phyloP scores from a whole-genome alignment of 92 coral and sea anemone genomes.

The Desmophyllum pertusum region DNA sequence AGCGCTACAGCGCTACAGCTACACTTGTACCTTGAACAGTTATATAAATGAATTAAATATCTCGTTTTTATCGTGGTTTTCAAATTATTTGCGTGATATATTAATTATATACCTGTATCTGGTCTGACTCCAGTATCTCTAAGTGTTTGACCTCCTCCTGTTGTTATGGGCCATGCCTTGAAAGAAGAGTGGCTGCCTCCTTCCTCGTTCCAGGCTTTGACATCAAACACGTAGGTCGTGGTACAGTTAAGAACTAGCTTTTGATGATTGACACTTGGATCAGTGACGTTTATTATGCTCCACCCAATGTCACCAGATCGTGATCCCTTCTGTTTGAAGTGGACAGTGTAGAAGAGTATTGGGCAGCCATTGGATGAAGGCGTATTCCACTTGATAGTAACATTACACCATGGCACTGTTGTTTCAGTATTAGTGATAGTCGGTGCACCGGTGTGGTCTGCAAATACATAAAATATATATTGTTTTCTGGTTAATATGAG shows the following conservation, averaged over 20 bases:
- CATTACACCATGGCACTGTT: neutral
- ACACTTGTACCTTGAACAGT: no score
- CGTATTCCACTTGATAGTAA: conserved; percentile 1
- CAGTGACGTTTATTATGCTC: neutral
- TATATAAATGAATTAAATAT: no score
- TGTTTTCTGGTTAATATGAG: neutral
- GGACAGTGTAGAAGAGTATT: conserved; percentile 7
- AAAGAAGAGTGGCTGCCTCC: neutral
- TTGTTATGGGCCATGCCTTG: neutral
- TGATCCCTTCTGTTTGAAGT: neutral
- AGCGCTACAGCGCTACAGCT: neutral
- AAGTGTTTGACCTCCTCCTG: neutral
- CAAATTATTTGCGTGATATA: neutral
- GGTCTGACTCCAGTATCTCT: neutral
- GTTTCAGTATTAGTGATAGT: neutral
- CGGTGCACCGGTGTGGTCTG: neutral
- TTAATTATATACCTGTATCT: neutral
- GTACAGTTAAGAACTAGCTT: neutral
- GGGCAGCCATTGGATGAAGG: conserved; percentile 21
- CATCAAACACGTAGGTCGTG: conserved; percentile 9
- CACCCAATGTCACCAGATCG: neutral
- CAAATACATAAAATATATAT: neutral
- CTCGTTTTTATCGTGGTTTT: no score
- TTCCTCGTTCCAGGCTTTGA: conserved; percentile 5
- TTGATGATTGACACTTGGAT: neutral